Evolutionary conservation across 2,797 vertebrate genomes (phyloP).

Genomic region (Botia kubotai): DNA sequence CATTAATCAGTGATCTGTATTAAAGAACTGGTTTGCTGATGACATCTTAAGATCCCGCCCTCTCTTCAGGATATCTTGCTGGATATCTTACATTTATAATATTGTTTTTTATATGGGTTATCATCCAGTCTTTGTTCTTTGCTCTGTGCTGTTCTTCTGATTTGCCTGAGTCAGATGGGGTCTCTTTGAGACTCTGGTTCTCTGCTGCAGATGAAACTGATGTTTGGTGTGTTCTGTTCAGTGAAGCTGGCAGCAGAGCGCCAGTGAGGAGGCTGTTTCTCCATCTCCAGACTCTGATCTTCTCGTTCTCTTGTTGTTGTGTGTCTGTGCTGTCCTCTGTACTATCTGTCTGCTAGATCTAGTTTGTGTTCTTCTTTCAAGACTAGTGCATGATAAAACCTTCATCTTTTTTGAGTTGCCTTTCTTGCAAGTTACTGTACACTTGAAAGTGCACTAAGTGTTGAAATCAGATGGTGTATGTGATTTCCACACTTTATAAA

Average conservation of each 20-base stretch:
- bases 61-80: too few relatives aligned
- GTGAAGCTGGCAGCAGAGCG: neutral
- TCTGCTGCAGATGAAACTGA: neutral
- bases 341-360: neutral
- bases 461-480: neutral
- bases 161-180: neutral
- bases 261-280: neutral
- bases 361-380: neutral
- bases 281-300: neutral
- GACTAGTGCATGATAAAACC: neutral
- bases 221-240: neutral
- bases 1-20: too few relatives aligned
- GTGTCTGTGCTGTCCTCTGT: neutral
- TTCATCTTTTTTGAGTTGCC: neutral
- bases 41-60: too few relatives aligned
- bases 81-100: neutral
- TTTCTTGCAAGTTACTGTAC: neutral
- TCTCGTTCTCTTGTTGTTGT: neutral
- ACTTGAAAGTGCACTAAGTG: slow-evolving; percentile 11
- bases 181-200: neutral
- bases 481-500: slow-evolving; percentile 27
- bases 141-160: neutral
- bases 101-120: neutral
- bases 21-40: too few relatives aligned
- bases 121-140: neutral